Conservation (phyloP, 2,888 invertebrate species). For the Orchesella flavescens region DNA sequence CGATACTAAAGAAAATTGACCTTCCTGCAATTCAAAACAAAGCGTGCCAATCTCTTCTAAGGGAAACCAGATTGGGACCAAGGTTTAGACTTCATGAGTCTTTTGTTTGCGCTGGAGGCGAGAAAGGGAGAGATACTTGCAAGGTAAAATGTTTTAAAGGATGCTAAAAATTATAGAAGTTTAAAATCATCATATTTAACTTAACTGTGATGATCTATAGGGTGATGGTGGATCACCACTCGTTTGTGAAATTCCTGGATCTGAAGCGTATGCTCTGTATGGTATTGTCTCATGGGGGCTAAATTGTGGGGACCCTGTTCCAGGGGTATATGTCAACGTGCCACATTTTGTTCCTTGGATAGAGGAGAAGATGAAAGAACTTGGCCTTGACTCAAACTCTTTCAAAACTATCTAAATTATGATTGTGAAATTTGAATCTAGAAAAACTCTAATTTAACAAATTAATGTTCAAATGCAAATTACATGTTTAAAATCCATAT, state of each 20-base stretch:
- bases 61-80: constrained; percentile 81
- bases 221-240: constrained; percentile 88
- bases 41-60: constrained; percentile 79
- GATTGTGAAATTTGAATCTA: too few relatives aligned
- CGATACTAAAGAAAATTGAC: constrained; percentile 84
- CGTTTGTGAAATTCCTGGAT: constrained; percentile 81
- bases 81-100: constrained; percentile 81
- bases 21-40: constrained; percentile 80
- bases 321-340: constrained; percentile 79
- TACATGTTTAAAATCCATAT: too few relatives aligned
- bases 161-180: background rate
- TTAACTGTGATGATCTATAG: constrained; percentile 73
- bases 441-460: too few relatives aligned
- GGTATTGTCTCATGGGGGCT: constrained; percentile 92
- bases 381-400: constrained; percentile 67
- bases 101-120: constrained; percentile 87
- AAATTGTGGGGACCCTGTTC: constrained; percentile 84
- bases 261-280: constrained; percentile 80
- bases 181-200: background rate
- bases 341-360: constrained; percentile 83
- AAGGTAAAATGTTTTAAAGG: constrained; percentile 75
- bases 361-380: constrained; percentile 74
- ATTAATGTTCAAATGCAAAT: too few relatives aligned
- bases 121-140: constrained; percentile 82
- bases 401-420: constrained; percentile 41